Conservation (phyloP, 2,797 vertebrate genomes). For the Characodon lateralis region DNA sequence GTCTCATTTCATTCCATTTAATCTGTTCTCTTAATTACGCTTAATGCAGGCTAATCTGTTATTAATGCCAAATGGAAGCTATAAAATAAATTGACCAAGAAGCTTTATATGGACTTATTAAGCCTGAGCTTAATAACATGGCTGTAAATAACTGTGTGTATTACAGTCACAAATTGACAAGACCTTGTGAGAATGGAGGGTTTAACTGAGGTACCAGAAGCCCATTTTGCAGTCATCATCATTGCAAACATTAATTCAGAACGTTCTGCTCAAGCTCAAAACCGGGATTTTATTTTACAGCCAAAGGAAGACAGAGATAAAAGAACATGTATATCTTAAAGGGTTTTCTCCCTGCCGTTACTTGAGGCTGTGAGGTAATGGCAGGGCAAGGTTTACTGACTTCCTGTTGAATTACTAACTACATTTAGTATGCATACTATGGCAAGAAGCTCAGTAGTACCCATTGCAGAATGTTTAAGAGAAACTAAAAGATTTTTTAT, state of each 20-base stretch:
- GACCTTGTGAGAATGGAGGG: not conserved
- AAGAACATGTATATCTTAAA: slow-evolving; percentile 27
- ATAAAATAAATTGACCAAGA: slow-evolving; percentile 13
- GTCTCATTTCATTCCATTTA: slow-evolving; percentile 9
- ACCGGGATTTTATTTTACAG: slow-evolving; percentile 15
- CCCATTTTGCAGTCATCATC: slow-evolving; percentile 41
- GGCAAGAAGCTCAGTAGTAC: slow-evolving; percentile 39
- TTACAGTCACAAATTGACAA: slow-evolving; percentile 4
- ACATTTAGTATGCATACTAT: slow-evolving; percentile 51
- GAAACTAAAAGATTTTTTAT: slow-evolving; percentile 12
- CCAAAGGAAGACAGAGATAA: slow-evolving; percentile 2
- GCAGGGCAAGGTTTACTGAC: slow-evolving; percentile 10
- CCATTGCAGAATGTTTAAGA: slow-evolving; percentile 16
- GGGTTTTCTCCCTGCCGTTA: slow-evolving; percentile 34
- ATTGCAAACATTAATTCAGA: slow-evolving; percentile 48
- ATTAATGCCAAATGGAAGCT: slow-evolving; percentile 12
- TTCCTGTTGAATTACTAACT: slow-evolving; percentile 40
- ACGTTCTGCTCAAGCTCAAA: slow-evolving; percentile 41
- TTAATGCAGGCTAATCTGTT: slow-evolving; percentile 19
- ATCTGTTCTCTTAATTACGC: slow-evolving; percentile 13
- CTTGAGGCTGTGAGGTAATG: slow-evolving; percentile 19
- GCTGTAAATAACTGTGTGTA: slow-evolving; percentile 4
- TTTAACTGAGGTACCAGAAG: slow-evolving; percentile 23
- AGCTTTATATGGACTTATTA: slow-evolving; percentile 11
- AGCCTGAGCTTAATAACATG: slow-evolving; percentile 11